Percentiles rank a stretch among this genome's conserved stretches.
Conservation (phyloP, 2,797 vertebrate genomes). For the Urosaurus nigricauda region DNA sequence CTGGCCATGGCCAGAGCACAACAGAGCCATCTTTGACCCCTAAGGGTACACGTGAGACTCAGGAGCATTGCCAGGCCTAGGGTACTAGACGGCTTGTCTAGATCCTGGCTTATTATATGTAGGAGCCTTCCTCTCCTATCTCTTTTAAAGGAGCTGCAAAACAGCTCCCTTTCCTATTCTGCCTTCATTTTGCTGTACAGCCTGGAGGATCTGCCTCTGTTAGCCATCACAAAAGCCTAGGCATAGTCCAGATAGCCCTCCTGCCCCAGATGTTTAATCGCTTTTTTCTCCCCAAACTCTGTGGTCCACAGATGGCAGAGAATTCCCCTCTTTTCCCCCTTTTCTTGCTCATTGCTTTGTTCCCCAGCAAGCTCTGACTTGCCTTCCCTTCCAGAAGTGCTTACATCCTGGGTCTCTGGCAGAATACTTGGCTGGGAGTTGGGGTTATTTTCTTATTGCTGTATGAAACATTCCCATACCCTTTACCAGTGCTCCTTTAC, state of each 20-base stretch:
- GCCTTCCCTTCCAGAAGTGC: neutral
- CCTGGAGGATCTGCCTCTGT: constrained; percentile 33
- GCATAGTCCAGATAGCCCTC: neutral
- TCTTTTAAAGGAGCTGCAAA: neutral
- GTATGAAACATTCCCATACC: constrained; percentile 27
- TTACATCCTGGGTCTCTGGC: neutral
- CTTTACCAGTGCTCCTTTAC: constrained; percentile 8
- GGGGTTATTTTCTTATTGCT: neutral
- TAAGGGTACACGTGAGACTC: constrained; percentile 12
- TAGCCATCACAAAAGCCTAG: constrained; percentile 26
- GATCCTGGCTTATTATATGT: constrained; percentile 15
- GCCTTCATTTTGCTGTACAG: constrained; percentile 30
- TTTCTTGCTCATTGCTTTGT: neutral
- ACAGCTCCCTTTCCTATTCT: constrained; percentile 11
- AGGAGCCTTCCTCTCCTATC: constrained; percentile 1
- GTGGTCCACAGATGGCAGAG: neutral
- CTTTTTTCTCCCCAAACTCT: constrained; percentile 6
- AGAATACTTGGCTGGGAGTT: constrained; percentile 18
- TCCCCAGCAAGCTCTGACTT: constrained; percentile 3
- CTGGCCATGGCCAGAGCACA: constrained; percentile 17
- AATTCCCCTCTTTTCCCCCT: neutral
- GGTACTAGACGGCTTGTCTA: constrained; percentile 15
- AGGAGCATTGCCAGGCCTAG: constrained; percentile 31
- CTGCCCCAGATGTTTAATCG: neutral
- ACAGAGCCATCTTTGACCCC: constrained; percentile 20